These are phyloP conservation scores for Cotesia congregata DNA, from an alignment of 2,888 invertebrate genomes.

Conservation along the genomic window DNA sequence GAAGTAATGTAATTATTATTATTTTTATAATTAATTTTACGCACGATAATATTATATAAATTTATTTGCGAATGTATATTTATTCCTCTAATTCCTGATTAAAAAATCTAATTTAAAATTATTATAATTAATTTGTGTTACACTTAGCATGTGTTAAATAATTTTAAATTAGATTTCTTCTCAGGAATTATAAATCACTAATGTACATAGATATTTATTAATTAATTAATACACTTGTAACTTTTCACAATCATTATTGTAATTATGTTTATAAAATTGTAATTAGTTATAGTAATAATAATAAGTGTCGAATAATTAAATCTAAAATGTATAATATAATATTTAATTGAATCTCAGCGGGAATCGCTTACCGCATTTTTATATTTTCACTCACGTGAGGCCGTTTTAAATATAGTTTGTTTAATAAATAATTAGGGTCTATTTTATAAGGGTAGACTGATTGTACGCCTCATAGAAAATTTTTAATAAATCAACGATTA, in stretches of 20 bases:
- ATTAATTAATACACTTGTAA: no score
- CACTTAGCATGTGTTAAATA: no score
- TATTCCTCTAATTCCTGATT: background rate
- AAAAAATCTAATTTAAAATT: no score
- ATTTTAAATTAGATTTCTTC: no score
- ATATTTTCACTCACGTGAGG: background rate
- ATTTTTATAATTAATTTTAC: background rate
- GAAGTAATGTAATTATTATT: slow-evolving; percentile 5
- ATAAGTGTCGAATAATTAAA: no score
- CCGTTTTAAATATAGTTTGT: background rate
- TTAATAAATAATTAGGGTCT: background rate
- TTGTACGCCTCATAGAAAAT: slow-evolving; percentile 2
- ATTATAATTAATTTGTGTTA: no score
- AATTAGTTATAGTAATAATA: no score
- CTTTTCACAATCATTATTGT: no score
- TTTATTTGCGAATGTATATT: background rate
- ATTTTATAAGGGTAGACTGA: background rate
- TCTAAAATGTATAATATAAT: background rate
- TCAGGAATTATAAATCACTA: background rate
- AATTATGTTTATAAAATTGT: no score
- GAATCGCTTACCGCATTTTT: background rate
- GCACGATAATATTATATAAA: background rate
- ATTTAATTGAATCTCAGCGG: background rate
- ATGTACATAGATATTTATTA: background rate
- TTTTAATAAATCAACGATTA: background rate